phyloP scores from a whole-genome alignment of 2,888 invertebrate genomes.

The Acleris sparsana region DNA sequence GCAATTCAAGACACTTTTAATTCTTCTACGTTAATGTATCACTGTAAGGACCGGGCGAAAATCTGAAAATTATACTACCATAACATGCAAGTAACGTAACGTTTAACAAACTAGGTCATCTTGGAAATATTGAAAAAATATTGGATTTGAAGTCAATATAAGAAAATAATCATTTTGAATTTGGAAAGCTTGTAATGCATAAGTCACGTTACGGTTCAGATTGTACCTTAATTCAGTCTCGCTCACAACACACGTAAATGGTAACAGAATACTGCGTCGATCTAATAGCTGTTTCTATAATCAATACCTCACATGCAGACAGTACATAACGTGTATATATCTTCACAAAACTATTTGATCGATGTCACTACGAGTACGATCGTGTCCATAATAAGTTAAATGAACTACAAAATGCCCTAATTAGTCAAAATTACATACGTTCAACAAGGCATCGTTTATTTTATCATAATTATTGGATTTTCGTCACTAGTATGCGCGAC shows the following conservation, averaged over 20 bases:
- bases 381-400: conserved; percentile 78
- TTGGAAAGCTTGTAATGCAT: conserved; percentile 59
- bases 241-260: conserved; percentile 76
- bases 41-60: conserved; percentile 82
- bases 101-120: conserved; percentile 69
- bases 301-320: conserved; percentile 51
- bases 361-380: conserved; percentile 71
- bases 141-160: conserved; percentile 58
- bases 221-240: conserved; percentile 80
- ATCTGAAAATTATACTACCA: conserved; percentile 78
- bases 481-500: conserved; percentile 83
- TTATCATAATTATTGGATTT: conserved; percentile 82
- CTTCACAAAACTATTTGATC: conserved; percentile 76
- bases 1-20: conserved; percentile 48
- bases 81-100: conserved; percentile 78
- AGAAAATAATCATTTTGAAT: conserved; percentile 64
- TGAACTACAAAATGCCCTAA: conserved; percentile 81
- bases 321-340: conserved; percentile 59
- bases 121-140: conserved; percentile 51
- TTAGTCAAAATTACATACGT: conserved; percentile 79
- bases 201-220: conserved; percentile 50
- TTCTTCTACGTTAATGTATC: conserved; percentile 66
- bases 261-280: conserved; percentile 80
- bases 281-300: conserved; percentile 59
- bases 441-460: conserved; percentile 77